Evolutionary conservation across 2,797 vertebrate species (phyloP).

Genomic region (Linurgus olivaceus): DNA sequence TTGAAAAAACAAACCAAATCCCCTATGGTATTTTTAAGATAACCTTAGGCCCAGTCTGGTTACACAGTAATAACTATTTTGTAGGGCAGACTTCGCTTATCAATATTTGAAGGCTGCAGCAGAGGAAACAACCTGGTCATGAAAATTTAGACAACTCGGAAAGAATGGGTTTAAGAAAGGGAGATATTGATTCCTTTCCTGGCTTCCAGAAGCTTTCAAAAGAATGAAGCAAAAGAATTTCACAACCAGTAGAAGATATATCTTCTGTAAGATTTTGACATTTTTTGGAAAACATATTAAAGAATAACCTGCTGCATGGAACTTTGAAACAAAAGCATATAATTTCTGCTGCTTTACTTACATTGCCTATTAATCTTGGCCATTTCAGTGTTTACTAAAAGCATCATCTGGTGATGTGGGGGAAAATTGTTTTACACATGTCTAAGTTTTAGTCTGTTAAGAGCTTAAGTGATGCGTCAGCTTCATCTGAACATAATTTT

Average conservation of each 20-base stretch:
- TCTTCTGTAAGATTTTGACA: not conserved
- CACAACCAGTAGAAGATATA: not conserved
- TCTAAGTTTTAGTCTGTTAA: not conserved
- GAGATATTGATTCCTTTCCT: not conserved
- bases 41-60: not conserved
- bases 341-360: not conserved
- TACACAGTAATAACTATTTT: slow-evolving; percentile 13
- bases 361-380: not conserved
- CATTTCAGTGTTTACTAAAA: not conserved
- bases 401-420: not conserved
- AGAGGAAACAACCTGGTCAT: not conserved
- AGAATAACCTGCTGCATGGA: not conserved
- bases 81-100: not conserved
- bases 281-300: not conserved
- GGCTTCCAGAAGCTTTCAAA: not conserved
- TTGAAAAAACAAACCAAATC: slow-evolving; percentile 11
- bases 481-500: slow-evolving; percentile 20
- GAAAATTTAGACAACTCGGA: not conserved
- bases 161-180: not conserved
- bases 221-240: not conserved
- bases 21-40: not conserved
- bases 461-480: not conserved
- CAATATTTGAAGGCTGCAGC: slow-evolving; percentile 16
- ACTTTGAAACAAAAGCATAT: not conserved
- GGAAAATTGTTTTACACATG: not conserved